Conservation (phyloP, 2,797 vertebrate genomes). For the Astyanax mexicanus region DNA sequence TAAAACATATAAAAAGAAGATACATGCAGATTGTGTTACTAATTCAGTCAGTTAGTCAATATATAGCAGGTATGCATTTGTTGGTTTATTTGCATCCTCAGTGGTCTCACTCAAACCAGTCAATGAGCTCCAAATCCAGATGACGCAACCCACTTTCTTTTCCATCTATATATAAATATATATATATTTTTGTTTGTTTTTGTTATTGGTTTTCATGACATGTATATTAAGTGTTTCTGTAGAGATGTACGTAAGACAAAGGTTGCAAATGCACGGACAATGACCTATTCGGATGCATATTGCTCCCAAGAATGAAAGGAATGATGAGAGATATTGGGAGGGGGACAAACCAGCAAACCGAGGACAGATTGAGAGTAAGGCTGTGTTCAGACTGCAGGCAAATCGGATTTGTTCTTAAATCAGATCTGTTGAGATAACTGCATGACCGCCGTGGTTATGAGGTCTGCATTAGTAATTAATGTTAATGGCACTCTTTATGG, state of each 20-base stretch:
- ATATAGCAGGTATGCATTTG: background rate
- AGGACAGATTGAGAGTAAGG: background rate
- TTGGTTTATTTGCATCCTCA: slow-evolving; percentile 2
- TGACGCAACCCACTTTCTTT: slow-evolving; percentile 48
- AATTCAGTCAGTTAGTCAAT: too few relatives aligned
- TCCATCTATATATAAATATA: background rate
- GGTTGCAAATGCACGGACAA: slow-evolving; percentile 53
- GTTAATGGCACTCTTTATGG: too few relatives aligned
- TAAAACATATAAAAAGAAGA: background rate
- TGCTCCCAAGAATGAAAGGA: background rate
- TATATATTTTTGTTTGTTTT: slow-evolving; percentile 45
- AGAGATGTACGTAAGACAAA: slow-evolving; percentile 56
- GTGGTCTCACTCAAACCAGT: background rate
- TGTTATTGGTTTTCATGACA: slow-evolving; percentile 43
- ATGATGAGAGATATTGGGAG: too few relatives aligned
- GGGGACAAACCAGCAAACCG: slow-evolving; percentile 2
- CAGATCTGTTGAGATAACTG: too few relatives aligned
- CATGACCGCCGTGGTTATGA: too few relatives aligned
- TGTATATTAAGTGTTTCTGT: slow-evolving; percentile 53
- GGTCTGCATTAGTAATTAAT: too few relatives aligned
- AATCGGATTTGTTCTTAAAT: too few relatives aligned
- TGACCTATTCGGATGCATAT: slow-evolving; percentile 38
- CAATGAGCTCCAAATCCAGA: slow-evolving; percentile 20
- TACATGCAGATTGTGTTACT: background rate
- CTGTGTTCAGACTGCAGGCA: too few relatives aligned